phyloP scores from a whole-genome alignment of 2,888 invertebrate genomes.

The Caenorhabditis sulstoni region DNA sequence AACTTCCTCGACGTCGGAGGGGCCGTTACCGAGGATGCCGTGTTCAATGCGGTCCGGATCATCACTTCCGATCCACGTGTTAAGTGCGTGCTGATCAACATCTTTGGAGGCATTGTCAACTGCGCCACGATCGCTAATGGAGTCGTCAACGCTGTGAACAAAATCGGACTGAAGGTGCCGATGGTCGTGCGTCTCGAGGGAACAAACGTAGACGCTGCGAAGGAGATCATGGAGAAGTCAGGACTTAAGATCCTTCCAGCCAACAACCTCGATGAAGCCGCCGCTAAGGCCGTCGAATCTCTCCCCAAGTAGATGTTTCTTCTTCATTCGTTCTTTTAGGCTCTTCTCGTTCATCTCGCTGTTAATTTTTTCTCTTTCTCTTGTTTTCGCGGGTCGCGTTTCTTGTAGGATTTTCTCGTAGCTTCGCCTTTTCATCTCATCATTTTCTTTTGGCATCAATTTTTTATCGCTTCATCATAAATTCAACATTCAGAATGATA shows the following conservation, averaged over 20 bases:
- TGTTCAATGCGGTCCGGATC: slow-evolving; percentile 91
- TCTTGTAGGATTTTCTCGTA: slow-evolving; percentile 28
- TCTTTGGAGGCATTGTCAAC: slow-evolving; percentile 99
- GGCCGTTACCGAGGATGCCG: slow-evolving; percentile 92
- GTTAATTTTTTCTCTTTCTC: slow-evolving; percentile 15
- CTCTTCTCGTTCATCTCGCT: slow-evolving; percentile 7
- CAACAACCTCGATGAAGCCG: slow-evolving; percentile 92
- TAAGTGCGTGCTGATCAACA: slow-evolving; percentile 95
- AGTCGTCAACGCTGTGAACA: slow-evolving; percentile 90
- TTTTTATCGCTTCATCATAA: background rate
- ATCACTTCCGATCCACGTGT: slow-evolving; percentile 88
- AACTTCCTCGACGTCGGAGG: slow-evolving; percentile 99
- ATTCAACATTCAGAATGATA: background rate
- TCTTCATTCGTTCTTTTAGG: slow-evolving; percentile 22
- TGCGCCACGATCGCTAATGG: slow-evolving; percentile 97
- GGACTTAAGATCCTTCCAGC: slow-evolving; percentile 90
- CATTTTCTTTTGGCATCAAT: background rate
- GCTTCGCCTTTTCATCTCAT: slow-evolving; percentile 1
- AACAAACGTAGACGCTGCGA: slow-evolving; percentile 91
- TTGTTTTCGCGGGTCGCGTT: slow-evolving; percentile 21
- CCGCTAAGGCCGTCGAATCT: slow-evolving; percentile 87
- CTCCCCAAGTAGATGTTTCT: slow-evolving; percentile 23
- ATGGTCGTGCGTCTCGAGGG: slow-evolving; percentile 81
- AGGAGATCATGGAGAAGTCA: slow-evolving; percentile 88
- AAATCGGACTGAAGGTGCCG: slow-evolving; percentile 89